These are phyloP conservation scores for Solea senegalensis DNA, from an alignment of 2,113 vertebrate genomes.

Conservation along the genomic window DNA sequence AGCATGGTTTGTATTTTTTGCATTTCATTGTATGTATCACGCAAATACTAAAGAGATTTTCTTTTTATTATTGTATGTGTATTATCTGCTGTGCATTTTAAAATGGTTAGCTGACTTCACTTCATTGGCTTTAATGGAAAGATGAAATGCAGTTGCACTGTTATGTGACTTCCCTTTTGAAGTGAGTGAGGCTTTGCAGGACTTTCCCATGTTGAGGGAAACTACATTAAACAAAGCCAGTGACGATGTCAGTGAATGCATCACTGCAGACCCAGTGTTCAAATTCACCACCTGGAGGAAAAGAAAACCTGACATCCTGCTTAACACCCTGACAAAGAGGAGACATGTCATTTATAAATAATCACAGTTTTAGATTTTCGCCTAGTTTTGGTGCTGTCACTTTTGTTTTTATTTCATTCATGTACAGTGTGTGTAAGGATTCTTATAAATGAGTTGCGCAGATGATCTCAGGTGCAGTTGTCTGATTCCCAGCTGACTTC, in stretches of 20 bases:
- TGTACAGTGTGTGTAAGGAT: too few relatives aligned
- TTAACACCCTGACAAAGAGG: neutral
- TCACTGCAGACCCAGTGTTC: neutral
- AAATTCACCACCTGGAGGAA: neutral
- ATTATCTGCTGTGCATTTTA: neutral
- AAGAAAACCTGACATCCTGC: neutral
- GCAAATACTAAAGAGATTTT: too few relatives aligned
- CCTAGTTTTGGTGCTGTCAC: too few relatives aligned
- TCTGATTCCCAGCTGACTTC: constrained; percentile 23
- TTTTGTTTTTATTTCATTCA: too few relatives aligned
- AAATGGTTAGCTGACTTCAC: too few relatives aligned
- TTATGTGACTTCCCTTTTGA: neutral
- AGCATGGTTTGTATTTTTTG: too few relatives aligned
- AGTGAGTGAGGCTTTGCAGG: neutral
- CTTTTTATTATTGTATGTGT: too few relatives aligned
- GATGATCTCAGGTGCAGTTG: constrained; percentile 32
- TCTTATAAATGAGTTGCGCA: constrained; percentile 37
- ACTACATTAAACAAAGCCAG: neutral
- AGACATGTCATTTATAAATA: too few relatives aligned
- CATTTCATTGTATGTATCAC: too few relatives aligned
- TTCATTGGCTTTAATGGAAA: neutral
- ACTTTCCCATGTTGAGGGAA: neutral
- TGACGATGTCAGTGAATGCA: constrained; percentile 9
- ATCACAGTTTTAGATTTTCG: neutral
- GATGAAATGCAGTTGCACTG: neutral